Evolutionary conservation across 2,113 vertebrate genomes (phyloP).

Genomic region (Meles meles): DNA sequence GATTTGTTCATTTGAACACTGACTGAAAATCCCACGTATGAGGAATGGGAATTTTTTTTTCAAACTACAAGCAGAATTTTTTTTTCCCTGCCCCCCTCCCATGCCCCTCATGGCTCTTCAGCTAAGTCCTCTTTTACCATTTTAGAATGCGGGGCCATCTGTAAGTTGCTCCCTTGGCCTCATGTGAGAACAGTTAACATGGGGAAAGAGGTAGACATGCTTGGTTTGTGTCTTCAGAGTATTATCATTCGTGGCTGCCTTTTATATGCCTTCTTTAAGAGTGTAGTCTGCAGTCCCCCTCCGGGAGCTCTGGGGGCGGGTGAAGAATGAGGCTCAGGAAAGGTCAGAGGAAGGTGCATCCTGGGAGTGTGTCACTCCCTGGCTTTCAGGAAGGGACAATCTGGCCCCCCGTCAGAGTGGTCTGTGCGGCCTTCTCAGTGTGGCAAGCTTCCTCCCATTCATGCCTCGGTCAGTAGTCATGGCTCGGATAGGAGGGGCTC

Average conservation of each 20-base stretch:
- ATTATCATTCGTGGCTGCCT: not conserved
- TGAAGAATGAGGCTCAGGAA: constrained; percentile 78
- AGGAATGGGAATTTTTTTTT: not conserved
- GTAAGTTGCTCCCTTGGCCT: not conserved
- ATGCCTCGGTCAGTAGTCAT: constrained; percentile 77
- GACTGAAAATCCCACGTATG: not conserved
- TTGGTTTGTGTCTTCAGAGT: not conserved
- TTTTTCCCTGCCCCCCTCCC: not conserved
- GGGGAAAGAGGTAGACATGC: not conserved
- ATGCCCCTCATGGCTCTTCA: not conserved
- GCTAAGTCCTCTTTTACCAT: not conserved
- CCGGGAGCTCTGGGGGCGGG: constrained; percentile 38
- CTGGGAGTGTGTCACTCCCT: constrained; percentile 79
- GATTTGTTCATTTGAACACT: not conserved
- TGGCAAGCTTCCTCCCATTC: constrained; percentile 83
- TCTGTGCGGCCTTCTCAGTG: constrained; percentile 76
- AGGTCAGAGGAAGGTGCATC: constrained; percentile 81
- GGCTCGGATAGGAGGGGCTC: constrained; percentile 77
- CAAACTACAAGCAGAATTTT: not conserved
- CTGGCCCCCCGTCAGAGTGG: constrained; percentile 78
- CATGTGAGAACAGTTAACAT: not conserved
- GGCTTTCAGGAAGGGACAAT: constrained; percentile 81
- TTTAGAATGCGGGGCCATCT: not conserved
- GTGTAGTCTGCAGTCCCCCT: not conserved
- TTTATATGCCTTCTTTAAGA: not conserved